A percentile compares a stretch with the other conserved stretches of the same genome.
Conservation (phyloP, 1,140 invertebrate genomes). For the Bombus consobrinus region DNA sequence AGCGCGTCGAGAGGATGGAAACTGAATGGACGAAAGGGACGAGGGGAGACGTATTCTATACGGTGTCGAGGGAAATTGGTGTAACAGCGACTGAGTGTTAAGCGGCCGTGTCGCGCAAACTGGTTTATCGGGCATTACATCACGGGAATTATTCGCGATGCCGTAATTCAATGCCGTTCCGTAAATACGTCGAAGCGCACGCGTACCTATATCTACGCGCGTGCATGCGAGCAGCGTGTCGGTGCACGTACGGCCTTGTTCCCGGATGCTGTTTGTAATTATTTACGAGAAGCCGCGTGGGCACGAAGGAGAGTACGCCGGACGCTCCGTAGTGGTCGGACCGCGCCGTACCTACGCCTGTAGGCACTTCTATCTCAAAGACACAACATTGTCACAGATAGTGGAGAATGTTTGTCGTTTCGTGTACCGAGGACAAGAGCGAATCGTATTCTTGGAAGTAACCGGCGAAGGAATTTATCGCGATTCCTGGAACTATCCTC, state of each 20-base stretch:
- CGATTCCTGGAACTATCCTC: constrained; percentile 21
- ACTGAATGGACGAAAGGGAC: neutral
- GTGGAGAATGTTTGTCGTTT: constrained; percentile 35
- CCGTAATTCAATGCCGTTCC: constrained; percentile 58
- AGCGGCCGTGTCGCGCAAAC: constrained; percentile 56
- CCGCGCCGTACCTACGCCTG: constrained; percentile 19
- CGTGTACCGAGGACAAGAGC: constrained; percentile 13
- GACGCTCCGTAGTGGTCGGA: constrained; percentile 15
- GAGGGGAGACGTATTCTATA: no score
- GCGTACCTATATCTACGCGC: constrained; percentile 4
- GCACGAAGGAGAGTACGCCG: constrained; percentile 39
- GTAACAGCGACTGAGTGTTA: constrained; percentile 11
- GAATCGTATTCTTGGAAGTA: constrained; percentile 32
- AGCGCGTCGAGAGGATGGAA: neutral
- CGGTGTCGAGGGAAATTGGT: neutral
- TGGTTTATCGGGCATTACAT: constrained; percentile 67
- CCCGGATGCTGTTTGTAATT: constrained; percentile 61
- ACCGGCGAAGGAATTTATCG: constrained; percentile 10
- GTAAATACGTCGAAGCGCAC: constrained; percentile 22
- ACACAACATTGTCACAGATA: constrained; percentile 44
- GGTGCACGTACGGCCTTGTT: constrained; percentile 40
- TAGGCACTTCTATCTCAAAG: constrained; percentile 30
- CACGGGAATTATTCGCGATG: constrained; percentile 49
- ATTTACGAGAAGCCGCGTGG: constrained; percentile 63
- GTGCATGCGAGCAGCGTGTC: constrained; percentile 22